These are phyloP conservation scores for Vulpes vulpes DNA, from an alignment of 2,113 vertebrate genomes.

Conservation along the genomic window DNA sequence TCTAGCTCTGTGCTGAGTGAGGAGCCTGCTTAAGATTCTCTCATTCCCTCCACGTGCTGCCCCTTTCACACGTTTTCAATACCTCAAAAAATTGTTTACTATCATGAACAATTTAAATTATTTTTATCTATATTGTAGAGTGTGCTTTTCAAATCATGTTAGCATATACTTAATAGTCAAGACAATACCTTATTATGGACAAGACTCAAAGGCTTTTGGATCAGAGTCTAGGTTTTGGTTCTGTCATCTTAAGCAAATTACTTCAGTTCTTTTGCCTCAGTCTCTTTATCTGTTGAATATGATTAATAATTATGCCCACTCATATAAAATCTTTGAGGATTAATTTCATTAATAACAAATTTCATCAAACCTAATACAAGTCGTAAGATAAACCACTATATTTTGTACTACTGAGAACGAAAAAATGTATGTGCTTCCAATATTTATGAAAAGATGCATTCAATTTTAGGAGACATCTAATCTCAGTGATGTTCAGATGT, in stretches of 20 bases:
- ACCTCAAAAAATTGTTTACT: background rate
- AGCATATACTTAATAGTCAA: background rate
- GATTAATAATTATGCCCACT: background rate
- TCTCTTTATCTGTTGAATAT: background rate
- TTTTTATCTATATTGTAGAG: background rate
- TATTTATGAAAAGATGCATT: background rate
- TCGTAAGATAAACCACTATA: background rate
- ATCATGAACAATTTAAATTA: background rate
- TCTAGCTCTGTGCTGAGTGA: background rate
- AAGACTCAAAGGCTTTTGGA: background rate
- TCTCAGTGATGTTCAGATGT: background rate
- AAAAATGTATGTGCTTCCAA: background rate
- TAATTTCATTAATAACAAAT: background rate
- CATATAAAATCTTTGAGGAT: background rate
- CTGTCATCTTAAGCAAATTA: background rate
- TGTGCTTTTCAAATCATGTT: background rate
- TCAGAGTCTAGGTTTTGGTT: background rate
- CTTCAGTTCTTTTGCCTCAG: background rate
- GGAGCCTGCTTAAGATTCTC: background rate
- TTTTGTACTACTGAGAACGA: background rate
- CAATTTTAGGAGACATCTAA: background rate
- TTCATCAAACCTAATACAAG: background rate
- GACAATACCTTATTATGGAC: background rate
- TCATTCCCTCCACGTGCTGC: background rate
- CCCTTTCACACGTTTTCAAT: background rate